Evolutionary conservation across 2,113 vertebrate genomes (phyloP).

Genomic region (Muntiacus reevesi): DNA sequence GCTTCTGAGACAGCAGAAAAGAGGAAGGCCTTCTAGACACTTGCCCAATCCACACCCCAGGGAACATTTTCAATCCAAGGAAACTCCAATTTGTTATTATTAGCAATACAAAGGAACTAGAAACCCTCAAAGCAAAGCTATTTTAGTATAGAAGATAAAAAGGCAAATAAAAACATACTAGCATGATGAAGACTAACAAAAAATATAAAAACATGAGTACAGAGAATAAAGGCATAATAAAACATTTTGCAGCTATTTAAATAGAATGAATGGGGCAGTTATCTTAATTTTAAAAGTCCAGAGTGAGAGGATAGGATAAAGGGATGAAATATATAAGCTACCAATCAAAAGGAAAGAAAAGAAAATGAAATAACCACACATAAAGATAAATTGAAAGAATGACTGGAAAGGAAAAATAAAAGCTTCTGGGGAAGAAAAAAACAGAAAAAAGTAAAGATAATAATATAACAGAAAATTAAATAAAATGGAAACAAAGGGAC

Average conservation of each 20-base stretch:
- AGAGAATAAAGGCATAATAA: background rate
- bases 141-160: background rate
- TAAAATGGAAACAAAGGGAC: background rate
- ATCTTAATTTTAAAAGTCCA: background rate
- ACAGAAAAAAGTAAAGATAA: background rate
- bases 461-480: background rate
- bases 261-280: background rate
- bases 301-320: background rate
- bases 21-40: background rate
- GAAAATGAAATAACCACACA: background rate
- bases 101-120: background rate
- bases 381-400: background rate
- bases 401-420: background rate
- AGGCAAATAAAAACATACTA: background rate
- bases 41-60: accelerated
- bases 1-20: background rate
- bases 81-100: background rate
- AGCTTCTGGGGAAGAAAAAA: background rate
- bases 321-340: background rate
- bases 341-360: background rate
- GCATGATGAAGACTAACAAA: background rate
- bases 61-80: background rate
- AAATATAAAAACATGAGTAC: background rate
- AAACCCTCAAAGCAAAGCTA: background rate
- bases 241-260: background rate